Percentiles rank a stretch among this genome's conserved stretches.
Evolutionary conservation across 2,888 invertebrate genomes (phyloP).

Genomic region (Spisula solida): DNA sequence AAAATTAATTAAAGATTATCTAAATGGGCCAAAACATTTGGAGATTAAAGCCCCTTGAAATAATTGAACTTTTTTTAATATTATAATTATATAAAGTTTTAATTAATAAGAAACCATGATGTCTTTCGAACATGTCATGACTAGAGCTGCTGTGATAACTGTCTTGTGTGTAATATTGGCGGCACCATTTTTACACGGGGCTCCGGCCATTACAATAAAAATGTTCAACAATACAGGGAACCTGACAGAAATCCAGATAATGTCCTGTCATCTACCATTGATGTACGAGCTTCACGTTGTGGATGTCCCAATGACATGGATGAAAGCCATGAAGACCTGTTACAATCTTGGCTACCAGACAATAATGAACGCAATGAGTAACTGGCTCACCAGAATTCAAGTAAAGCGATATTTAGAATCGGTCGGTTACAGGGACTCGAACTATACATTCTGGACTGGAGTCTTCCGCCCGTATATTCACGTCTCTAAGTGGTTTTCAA

Average conservation of each 20-base stretch:
- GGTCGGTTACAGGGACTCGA: neutral
- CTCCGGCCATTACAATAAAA: neutral
- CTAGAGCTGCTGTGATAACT: too few relatives aligned
- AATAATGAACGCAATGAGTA: neutral
- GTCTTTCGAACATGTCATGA: too few relatives aligned
- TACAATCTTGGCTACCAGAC: neutral
- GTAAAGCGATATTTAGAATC: neutral
- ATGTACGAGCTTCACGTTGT: neutral
- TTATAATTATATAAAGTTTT: too few relatives aligned
- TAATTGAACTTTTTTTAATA: too few relatives aligned
- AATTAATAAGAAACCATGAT: too few relatives aligned
- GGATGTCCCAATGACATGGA: neutral
- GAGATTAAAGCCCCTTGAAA: too few relatives aligned
- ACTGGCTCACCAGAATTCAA: neutral
- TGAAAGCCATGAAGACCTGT: neutral
- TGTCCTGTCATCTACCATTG: neutral
- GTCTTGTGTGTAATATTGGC: too few relatives aligned
- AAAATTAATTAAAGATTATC: too few relatives aligned
- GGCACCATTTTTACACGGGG: neutral
- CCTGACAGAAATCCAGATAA: neutral
- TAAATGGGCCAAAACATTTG: too few relatives aligned
- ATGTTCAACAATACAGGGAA: neutral
- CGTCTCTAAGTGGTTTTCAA: neutral
- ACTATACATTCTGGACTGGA: slow-evolving; percentile 14
- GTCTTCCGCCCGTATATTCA: slow-evolving; percentile 8